These are phyloP conservation scores for Cephus sareptanus DNA, from an alignment of 2,888 invertebrate genomes.

Conservation along the genomic window DNA sequence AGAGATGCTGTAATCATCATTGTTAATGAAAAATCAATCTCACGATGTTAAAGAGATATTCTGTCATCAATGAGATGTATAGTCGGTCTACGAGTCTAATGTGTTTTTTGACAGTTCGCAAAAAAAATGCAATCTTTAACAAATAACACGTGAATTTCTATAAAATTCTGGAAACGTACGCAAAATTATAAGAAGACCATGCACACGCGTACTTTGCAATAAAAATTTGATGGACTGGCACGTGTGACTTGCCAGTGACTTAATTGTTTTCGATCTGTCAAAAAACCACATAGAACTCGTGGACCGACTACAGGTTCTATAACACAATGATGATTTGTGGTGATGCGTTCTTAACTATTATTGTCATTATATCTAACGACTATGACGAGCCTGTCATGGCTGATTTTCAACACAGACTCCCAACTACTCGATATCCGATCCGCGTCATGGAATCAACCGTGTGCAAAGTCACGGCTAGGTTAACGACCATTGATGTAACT, in stretches of 20 bases:
- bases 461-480: constrained; percentile 1
- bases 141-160: not conserved
- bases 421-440: not conserved
- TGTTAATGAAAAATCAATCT: not conserved
- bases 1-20: not conserved
- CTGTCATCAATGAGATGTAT: not conserved
- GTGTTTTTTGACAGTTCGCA: too few species aligned
- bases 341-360: not conserved
- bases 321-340: not conserved
- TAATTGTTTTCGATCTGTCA: too few species aligned
- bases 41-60: not conserved
- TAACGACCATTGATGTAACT: not conserved
- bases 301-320: not conserved
- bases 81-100: too few species aligned
- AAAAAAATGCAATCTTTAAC: not conserved
- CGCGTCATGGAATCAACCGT: not conserved
- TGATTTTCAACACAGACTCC: not conserved
- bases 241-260: too few species aligned
- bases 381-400: not conserved
- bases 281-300: too few species aligned
- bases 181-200: too few species aligned
- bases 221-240: too few species aligned
- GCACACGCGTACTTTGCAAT: too few species aligned
- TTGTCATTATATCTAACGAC: not conserved
- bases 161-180: too few species aligned